Conservation (phyloP, 1,140 invertebrate species). For the Manduca sexta region DNA sequence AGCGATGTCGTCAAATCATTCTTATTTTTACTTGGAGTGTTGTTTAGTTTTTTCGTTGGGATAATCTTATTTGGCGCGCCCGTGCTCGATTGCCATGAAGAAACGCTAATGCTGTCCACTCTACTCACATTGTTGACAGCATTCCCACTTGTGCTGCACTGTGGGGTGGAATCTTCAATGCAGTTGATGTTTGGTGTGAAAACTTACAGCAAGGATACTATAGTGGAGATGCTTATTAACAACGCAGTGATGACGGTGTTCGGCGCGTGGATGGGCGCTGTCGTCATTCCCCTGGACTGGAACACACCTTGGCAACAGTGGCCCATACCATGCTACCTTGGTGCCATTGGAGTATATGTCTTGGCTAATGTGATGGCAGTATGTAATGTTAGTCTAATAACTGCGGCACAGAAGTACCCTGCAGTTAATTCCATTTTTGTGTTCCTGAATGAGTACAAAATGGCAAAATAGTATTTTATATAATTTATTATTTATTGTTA, state of each 20-base stretch:
- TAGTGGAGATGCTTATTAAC: constrained; percentile 74
- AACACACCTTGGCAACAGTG: constrained; percentile 91
- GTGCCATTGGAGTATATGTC: constrained; percentile 79
- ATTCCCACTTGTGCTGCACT: constrained; percentile 77
- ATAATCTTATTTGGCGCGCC: constrained; percentile 86
- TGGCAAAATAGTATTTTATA: constrained; percentile 31
- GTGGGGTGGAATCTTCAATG: constrained; percentile 74
- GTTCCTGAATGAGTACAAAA: constrained; percentile 42
- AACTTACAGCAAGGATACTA: constrained; percentile 62
- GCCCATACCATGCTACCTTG: constrained; percentile 84
- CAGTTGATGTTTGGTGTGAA: constrained; percentile 72
- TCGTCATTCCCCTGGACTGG: constrained; percentile 94
- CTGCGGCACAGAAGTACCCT: constrained; percentile 47
- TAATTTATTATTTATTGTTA: constrained; percentile 10
- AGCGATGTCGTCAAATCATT: constrained; percentile 48
- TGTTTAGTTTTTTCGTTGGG: constrained; percentile 73
- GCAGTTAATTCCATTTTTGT: constrained; percentile 41
- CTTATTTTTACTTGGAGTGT: constrained; percentile 47
- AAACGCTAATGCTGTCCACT: constrained; percentile 82
- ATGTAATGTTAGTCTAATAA: constrained; percentile 46
- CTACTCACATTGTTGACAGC: constrained; percentile 79
- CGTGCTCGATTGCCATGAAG: constrained; percentile 76
- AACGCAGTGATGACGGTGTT: constrained; percentile 78
- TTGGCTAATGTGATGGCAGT: constrained; percentile 74
- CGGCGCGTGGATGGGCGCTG: constrained; percentile 91